Conservation (phyloP, 2,113 vertebrate genomes). For the Pipra filicauda region DNA sequence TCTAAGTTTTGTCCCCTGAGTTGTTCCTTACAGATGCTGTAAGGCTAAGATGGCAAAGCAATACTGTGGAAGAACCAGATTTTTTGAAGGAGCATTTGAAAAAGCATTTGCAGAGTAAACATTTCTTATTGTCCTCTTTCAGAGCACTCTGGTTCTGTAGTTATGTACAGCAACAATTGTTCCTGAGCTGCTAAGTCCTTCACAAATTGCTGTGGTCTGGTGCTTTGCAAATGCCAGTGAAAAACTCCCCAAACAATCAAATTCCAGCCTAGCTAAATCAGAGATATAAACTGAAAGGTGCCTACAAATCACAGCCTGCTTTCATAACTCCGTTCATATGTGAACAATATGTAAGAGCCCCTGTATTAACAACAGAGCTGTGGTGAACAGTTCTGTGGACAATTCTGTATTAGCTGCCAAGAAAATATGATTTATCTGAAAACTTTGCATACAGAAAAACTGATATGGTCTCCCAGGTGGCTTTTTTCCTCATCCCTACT, state of each 20-base stretch:
- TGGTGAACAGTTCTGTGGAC: not conserved
- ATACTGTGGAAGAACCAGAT: not conserved
- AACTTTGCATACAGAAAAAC: not conserved
- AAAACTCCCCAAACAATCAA: not conserved
- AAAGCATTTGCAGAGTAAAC: not conserved
- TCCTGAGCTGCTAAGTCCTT: not conserved
- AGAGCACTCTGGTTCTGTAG: not conserved
- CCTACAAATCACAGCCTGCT: constrained; percentile 9
- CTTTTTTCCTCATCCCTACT: not conserved
- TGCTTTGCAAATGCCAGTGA: not conserved
- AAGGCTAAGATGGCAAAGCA: not conserved
- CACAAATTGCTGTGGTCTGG: not conserved
- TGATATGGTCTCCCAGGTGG: not conserved
- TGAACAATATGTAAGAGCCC: not conserved
- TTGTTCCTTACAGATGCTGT: not conserved
- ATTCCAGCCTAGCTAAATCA: not conserved
- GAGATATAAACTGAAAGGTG: not conserved
- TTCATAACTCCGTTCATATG: not conserved
- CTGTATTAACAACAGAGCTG: not conserved
- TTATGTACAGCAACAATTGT: not conserved
- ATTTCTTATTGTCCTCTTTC: not conserved
- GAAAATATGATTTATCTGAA: not conserved
- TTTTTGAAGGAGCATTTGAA: not conserved
- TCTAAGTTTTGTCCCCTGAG: not conserved
- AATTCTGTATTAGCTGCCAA: not conserved